Evolutionary conservation across 2,113 vertebrate genomes (phyloP).

Genomic region (Atrichornis clamosus): DNA sequence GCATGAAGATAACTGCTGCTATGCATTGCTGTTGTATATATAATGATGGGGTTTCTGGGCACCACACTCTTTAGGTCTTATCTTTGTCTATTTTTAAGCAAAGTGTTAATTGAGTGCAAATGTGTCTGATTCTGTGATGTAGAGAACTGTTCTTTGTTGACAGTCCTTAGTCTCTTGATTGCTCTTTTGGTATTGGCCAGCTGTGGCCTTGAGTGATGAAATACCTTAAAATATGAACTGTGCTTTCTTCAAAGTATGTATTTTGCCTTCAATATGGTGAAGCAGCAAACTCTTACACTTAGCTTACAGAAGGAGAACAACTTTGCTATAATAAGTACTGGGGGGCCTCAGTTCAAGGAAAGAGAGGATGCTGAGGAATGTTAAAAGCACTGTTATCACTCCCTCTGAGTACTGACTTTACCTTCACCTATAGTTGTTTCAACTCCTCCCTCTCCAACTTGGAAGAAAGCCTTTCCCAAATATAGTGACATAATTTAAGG

Average conservation of each 20-base stretch:
- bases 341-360: neutral
- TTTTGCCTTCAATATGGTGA: conserved; percentile 54
- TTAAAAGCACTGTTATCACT: conserved; percentile 41
- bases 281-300: conserved; percentile 34
- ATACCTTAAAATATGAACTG: conserved; percentile 65
- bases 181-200: conserved; percentile 58
- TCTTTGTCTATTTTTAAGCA: conserved; percentile 59
- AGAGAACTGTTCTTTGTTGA: conserved; percentile 53
- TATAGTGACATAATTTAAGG: neutral
- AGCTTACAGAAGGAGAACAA: conserved; percentile 26
- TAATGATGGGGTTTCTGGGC: neutral
- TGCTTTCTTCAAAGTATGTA: conserved; percentile 51
- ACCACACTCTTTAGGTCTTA: conserved; percentile 23
- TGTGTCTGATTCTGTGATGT: conserved; percentile 54
- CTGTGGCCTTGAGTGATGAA: conserved; percentile 65
- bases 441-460: neutral
- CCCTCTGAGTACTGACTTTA: neutral
- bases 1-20: neutral
- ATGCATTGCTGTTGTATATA: neutral
- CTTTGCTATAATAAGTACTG: neutral
- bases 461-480: neutral
- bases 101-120: conserved; percentile 49
- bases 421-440: neutral
- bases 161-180: conserved; percentile 44
- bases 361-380: conserved; percentile 18